Base-by-base conservation (phyloP, 2,797 vertebrate species). In the Myotis findleyi region DNA sequence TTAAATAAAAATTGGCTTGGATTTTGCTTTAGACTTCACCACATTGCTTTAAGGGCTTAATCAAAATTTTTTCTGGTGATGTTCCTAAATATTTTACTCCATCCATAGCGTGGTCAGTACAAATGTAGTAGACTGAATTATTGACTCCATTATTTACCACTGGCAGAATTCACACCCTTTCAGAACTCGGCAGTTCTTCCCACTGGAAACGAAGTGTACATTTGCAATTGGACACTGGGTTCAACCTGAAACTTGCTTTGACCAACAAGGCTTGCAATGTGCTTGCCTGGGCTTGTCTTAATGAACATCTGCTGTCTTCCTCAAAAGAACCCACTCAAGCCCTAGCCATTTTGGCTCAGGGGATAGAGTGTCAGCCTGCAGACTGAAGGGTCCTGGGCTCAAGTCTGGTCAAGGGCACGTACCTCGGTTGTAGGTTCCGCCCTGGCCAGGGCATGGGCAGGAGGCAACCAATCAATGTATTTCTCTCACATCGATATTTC, bases 1-100 rank as follows among this genome's bases (percentile, higher is more conserved):
- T 97, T 97, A 97, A 94, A 94, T 83, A 96, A 95, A 96, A 96
- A 96, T 91, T 84, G 95, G 80, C 79, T 93, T 91, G 83, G 51
- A 83, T 93, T 95, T 93, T 95, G 92, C 87, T 95, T 92, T 44
- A 83, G 53, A 94, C 64, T 77, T 94, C 90, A 91, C 80, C 62
- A 76, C 81, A 87, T 49, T 83, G 53, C 59, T 96, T 91, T 71
- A 84, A 93, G 68, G 73, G 72, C 51, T 94, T 95, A 88, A 93
- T 96, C 79, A 96, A 94, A 95, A 95, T 97, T 83, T 94, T 94
- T 94, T 71, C 92, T 95, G n/a, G 80, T 89, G 85, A 27, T 93
- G 20, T 91, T 89, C 72, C 91, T 81, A 88, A 95, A 77, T 91
- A 73, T 95, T 94, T 97, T 85, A 23, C 25, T 75, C 21, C 81